phyloP scores from a whole-genome alignment of 2,888 invertebrate genomes.

The Isotomurus palustris region DNA sequence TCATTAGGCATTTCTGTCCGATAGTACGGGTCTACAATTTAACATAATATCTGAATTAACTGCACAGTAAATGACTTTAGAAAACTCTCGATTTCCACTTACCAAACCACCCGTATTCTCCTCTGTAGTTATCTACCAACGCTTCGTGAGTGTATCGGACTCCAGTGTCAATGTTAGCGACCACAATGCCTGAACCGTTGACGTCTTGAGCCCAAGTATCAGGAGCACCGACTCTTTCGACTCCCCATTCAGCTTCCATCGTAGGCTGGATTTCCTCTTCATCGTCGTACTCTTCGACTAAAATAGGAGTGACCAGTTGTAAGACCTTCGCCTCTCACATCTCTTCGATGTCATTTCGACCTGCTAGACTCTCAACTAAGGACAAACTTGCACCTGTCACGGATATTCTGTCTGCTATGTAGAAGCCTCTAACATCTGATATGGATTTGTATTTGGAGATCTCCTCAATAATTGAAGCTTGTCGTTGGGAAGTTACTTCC shows the following conservation, averaged over 20 bases:
- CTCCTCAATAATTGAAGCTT: conserved; percentile 15
- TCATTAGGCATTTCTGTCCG: conserved; percentile 8
- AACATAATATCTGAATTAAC: too few species aligned
- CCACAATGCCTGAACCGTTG: conserved; percentile 24
- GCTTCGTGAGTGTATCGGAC: conserved; percentile 16
- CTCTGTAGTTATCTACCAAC: background rate
- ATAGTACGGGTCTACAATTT: conserved; percentile 26
- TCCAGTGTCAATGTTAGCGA: conserved; percentile 22
- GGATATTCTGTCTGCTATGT: conserved; percentile 28
- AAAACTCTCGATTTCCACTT: too few species aligned
- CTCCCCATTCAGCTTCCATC: too few species aligned
- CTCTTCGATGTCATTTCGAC: conserved; percentile 18
- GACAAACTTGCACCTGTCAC: conserved; percentile 8
- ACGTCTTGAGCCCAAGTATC: conserved; percentile 18
- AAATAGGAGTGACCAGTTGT: background rate
- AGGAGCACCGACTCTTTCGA: conserved; percentile 11
- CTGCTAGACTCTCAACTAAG: conserved; percentile 8
- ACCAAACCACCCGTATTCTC: conserved; percentile 13
- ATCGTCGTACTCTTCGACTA: too few species aligned
- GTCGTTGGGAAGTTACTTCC: conserved; percentile 15
- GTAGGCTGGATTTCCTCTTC: too few species aligned
- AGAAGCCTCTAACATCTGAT: conserved; percentile 19
- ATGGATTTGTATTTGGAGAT: background rate
- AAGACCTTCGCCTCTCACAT: conserved; percentile 21
- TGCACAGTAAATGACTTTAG: background rate